Conservation (phyloP, 2,797 vertebrate genomes). For the Pseudochaenichthys georgianus region DNA sequence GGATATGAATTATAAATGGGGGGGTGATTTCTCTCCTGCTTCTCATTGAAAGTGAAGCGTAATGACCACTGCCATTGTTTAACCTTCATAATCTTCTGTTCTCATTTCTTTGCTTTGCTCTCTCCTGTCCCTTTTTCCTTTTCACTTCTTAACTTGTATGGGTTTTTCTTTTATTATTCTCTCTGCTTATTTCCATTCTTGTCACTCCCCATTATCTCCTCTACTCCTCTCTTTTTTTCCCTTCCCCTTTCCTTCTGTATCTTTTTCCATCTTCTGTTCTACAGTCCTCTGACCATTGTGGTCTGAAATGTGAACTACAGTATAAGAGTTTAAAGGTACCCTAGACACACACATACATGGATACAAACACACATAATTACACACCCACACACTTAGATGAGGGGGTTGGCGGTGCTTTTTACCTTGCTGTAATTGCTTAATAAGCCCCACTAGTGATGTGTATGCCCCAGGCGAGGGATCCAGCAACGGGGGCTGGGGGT, state of each 20-base stretch:
- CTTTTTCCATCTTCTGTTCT: constrained; percentile 28
- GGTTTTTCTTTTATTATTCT: constrained; percentile 40
- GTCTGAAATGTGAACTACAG: constrained; percentile 20
- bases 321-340: constrained; percentile 16
- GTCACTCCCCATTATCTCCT: constrained; percentile 4
- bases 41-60: constrained; percentile 91
- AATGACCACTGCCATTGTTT: constrained; percentile 93
- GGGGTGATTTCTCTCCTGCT: constrained; percentile 92
- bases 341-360: constrained; percentile 31
- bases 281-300: constrained; percentile 14
- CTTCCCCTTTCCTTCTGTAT: not conserved
- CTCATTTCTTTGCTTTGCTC: constrained; percentile 67
- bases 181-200: constrained; percentile 13
- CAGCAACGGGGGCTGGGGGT: constrained; percentile 46
- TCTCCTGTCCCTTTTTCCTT: constrained; percentile 35
- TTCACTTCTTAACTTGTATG: constrained; percentile 35
- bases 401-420: constrained; percentile 51
- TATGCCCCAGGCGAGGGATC: constrained; percentile 66
- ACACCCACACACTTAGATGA: constrained; percentile 50
- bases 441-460: constrained; percentile 74
- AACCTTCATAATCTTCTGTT: constrained; percentile 93
- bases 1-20: constrained; percentile 99
- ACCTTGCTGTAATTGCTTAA: constrained; percentile 83
- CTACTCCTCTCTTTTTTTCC: not conserved
- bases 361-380: constrained; percentile 40